Evolutionary conservation across 2,888 invertebrate genomes (phyloP), one percentile per base, ranked within the genome.

Genomic region (Crioceris asparagi): DNA sequence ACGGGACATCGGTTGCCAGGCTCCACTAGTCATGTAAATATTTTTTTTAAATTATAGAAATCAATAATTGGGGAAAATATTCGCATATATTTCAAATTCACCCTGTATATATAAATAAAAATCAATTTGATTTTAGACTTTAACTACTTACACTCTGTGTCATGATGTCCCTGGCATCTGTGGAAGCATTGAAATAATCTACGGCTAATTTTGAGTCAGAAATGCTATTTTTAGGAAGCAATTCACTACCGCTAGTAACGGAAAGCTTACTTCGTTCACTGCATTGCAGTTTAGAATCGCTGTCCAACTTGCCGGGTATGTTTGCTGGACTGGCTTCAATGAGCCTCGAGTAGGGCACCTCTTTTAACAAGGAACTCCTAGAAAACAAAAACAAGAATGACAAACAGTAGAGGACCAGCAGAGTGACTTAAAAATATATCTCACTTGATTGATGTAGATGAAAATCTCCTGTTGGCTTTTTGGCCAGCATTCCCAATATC

Each of bases 131-230:
- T n/a, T n/a, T n/a, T n/a, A n/a, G n/a, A n/a, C n/a, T n/a, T n/a
- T n/a, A n/a, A n/a, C n/a, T 32, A 47, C 48, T 44, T 40, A 51
- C 52, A 26, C 51, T 52, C 39, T 49, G 47, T 15, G 46, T 36
- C 5, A 14, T 27, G n/a, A n/a, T n/a, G 15, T 46, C 44, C 38
- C 43, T 47, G 2, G 43, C 17, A 30, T 48, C 51, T 2, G 43
- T 50, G 11, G 56, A 54, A 6, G 64, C 66, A 19, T 68, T 67
- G 41, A 76, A 80, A 58, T 79, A 83, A 59, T 83, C 86, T 1
- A 86, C 76, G 1, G 87, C 84, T 40, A 88, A 62, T 60, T 83
- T 83, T 0, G 88, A 87, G 64, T 88, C 90, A 1, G 87, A 88
- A 3, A 81, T 78, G 57, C 86, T 87, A 46, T 85, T 86, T 56